These are phyloP conservation scores for Myiagra hebetior DNA, from an alignment of 2,113 vertebrate genomes.

Conservation along the genomic window DNA sequence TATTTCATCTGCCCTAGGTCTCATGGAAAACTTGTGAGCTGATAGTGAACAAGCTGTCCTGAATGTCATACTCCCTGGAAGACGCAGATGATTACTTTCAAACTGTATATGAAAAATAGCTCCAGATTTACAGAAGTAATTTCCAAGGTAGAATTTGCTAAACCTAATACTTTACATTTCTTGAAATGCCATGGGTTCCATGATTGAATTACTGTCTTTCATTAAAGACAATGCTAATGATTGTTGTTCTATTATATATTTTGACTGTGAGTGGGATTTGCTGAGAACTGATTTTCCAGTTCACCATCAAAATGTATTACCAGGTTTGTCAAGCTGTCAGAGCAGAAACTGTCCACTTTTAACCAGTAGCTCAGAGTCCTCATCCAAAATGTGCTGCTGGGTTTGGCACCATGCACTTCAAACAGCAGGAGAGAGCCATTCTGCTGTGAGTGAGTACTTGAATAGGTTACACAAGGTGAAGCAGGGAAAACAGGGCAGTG, in stretches of 20 bases:
- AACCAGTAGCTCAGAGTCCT: not conserved
- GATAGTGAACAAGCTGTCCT: not conserved
- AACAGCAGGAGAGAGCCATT: not conserved
- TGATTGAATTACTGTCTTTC: not conserved
- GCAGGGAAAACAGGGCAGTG: not conserved
- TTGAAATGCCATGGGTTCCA: not conserved
- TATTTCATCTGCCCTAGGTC: not conserved
- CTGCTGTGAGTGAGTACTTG: not conserved
- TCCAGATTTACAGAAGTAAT: not conserved
- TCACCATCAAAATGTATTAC: not conserved
- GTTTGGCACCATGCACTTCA: fast-evolving
- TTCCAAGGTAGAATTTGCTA: not conserved
- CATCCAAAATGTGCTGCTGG: not conserved
- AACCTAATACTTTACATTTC: not conserved
- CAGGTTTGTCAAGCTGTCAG: not conserved
- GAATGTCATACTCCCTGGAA: not conserved
- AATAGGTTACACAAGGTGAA: not conserved
- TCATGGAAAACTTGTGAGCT: not conserved
- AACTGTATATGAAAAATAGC: not conserved
- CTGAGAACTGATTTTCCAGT: not conserved
- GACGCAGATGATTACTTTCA: not conserved
- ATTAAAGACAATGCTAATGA: not conserved
- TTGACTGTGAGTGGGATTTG: not conserved
- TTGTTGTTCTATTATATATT: not conserved
- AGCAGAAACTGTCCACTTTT: not conserved